phyloP scores from a whole-genome alignment of 2,888 invertebrate genomes.

The Limnephilus auricula region DNA sequence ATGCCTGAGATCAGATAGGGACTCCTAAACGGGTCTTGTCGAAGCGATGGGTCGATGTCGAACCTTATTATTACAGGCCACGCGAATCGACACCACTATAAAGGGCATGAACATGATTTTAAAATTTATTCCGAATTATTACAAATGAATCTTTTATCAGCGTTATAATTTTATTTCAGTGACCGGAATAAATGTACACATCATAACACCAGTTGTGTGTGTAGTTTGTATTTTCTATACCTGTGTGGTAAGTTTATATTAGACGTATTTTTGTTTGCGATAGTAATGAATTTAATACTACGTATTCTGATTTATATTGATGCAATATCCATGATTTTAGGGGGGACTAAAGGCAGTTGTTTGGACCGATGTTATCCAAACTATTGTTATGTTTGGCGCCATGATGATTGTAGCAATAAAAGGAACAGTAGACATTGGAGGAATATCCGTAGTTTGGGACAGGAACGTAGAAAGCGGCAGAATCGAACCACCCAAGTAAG shows the following conservation, averaged over 20 bases:
- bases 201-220: slow-evolving; percentile 85
- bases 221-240: slow-evolving; percentile 89
- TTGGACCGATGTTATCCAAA: slow-evolving; percentile 86
- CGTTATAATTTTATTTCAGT: slow-evolving; percentile 75
- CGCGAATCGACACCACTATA: too few species aligned
- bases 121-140: neutral
- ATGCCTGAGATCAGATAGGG: too few species aligned
- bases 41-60: neutral
- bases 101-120: too few species aligned
- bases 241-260: slow-evolving; percentile 79
- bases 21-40: neutral
- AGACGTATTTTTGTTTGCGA: too few species aligned
- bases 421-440: slow-evolving; percentile 82
- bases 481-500: slow-evolving; percentile 80
- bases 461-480: slow-evolving; percentile 79
- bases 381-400: slow-evolving; percentile 82
- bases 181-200: slow-evolving; percentile 86
- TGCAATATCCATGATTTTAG: slow-evolving; percentile 70
- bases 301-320: neutral
- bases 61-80: too few species aligned
- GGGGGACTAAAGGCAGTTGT: slow-evolving; percentile 84
- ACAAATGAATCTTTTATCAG: neutral
- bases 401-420: slow-evolving; percentile 82
- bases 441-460: slow-evolving; percentile 78
- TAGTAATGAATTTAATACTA: neutral